Evolutionary conservation across 2,113 vertebrate genomes (phyloP).

Genomic region (Ailurus styani): DNA sequence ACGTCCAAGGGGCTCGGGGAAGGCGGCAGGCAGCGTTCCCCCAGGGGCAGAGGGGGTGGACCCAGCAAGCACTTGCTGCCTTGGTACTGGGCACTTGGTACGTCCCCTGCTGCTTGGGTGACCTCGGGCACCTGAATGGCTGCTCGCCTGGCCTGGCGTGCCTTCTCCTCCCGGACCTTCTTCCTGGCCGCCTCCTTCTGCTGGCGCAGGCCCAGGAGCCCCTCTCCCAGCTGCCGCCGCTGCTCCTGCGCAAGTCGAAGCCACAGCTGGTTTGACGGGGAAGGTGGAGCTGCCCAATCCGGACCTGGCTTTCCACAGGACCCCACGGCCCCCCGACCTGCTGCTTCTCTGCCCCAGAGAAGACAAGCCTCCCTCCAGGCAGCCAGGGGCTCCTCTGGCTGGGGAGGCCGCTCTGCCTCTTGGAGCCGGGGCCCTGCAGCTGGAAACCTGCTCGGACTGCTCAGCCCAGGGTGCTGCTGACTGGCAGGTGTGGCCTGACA

Average conservation of each 20-base stretch:
- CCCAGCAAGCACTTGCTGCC: not conserved
- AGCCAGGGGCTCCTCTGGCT: accelerated
- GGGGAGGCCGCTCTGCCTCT: not conserved
- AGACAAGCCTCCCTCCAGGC: not conserved
- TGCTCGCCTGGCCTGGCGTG: conserved; percentile 84
- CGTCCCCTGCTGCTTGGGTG: accelerated
- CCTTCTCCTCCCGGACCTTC: conserved; percentile 92
- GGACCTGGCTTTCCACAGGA: not conserved
- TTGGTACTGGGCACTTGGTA: not conserved
- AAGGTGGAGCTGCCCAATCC: accelerated
- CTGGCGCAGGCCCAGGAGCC: conserved; percentile 74
- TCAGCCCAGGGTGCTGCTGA: not conserved
- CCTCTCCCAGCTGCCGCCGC: conserved; percentile 79
- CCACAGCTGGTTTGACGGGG: accelerated
- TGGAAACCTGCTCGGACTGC: not conserved
- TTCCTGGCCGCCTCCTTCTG: conserved; percentile 85
- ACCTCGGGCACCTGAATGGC: conserved; percentile 87
- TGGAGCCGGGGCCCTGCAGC: not conserved
- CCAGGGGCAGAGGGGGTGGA: not conserved
- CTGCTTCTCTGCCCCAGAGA: not conserved
- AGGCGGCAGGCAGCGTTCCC: not conserved
- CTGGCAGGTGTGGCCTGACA: accelerated
- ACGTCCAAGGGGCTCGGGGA: accelerated
- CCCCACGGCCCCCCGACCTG: accelerated
- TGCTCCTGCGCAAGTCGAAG: conserved; percentile 80